Evolutionary conservation across 2,888 invertebrate species (phyloP), one percentile per base, ranked within the genome.

Genomic region (Zeuzera pyrina): DNA sequence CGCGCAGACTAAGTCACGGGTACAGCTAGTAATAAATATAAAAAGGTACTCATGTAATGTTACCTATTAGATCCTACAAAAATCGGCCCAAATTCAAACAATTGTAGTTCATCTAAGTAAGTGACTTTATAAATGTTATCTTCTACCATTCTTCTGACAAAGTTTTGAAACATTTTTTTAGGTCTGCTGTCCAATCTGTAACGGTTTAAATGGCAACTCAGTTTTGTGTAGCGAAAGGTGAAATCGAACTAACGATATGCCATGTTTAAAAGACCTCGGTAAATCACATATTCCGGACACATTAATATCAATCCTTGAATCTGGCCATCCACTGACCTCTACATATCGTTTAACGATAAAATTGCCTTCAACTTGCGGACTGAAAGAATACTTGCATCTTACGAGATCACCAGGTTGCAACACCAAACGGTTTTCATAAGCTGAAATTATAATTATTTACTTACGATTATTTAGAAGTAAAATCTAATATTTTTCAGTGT

Each of bases 81-180:
- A 42, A 83, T 79, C 3, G 83, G 77, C 3, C 83, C 83, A 44
- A 81, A 83, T 41, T 81, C 71, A 46, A 83, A 83, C 11, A 69
- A 35, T 45, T 79, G 78, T 2, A 53, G 49, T 40, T 83, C 79
- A 39, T 83, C 78, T 42, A 83, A 65, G 53, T 67, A 83, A 7
- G 77, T 71, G 1, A 57, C 45, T 57, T 78, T 79, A 31, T 83
- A 81, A 12, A 76, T 59, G 12, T 59, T 52, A 29, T 68, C 69
- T 40, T 76, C 76, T 5, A 63, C 31, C 5, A 74, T 67, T 48
- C 77, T 61, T 47, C 83, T 60, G 1, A 57, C 61, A 42, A 83
- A 83, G 42, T 72, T 70, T 37, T 65, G 61, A 35, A 83, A 83
- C 76, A 83, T 78, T 47, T 83, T 83, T 48, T 83, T 83, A 1